phyloP scores from a whole-genome alignment of 30 jellyfish, hydroid and myxozoan genomes.

The Turritopsis rubra region DNA sequence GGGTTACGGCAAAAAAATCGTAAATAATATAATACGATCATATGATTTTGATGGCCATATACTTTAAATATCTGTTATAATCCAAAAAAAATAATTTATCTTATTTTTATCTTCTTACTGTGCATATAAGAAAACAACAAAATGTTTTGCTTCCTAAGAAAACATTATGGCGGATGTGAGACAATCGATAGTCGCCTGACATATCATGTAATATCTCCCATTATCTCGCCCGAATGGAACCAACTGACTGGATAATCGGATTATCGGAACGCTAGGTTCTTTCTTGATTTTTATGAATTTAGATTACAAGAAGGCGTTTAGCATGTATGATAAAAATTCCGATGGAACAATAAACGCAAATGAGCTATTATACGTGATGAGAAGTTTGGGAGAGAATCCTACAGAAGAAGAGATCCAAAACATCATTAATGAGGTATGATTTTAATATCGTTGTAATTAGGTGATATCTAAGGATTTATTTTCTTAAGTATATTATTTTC shows the following conservation, averaged over 20 bases:
- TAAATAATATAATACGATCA: too few relatives aligned
- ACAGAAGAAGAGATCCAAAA: constrained; percentile 18
- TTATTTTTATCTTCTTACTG: too few relatives aligned
- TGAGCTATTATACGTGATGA: constrained; percentile 2
- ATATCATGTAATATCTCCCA: background rate
- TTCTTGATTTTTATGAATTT: background rate
- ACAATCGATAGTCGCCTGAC: background rate
- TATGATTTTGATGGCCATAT: too few relatives aligned
- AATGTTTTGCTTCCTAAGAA: too few relatives aligned
- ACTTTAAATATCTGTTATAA: too few relatives aligned
- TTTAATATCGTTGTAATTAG: background rate
- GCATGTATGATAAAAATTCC: constrained; percentile 8
- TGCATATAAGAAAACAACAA: too few relatives aligned
- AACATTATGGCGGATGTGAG: too few relatives aligned
- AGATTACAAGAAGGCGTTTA: constrained; percentile 17
- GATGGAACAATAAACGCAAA: constrained; percentile 19
- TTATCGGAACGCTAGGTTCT: background rate
- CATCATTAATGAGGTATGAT: constrained; percentile 12
- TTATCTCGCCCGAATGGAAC: background rate
- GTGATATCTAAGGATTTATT: background rate
- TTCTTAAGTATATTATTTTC: background rate
- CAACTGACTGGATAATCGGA: background rate
- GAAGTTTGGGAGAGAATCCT: constrained; percentile 23
- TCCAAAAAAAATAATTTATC: too few relatives aligned
- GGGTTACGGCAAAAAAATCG: too few relatives aligned